These are phyloP conservation scores for Caenorhabditis sinica DNA, from an alignment of 2,888 invertebrate genomes.

Conservation along the genomic window DNA sequence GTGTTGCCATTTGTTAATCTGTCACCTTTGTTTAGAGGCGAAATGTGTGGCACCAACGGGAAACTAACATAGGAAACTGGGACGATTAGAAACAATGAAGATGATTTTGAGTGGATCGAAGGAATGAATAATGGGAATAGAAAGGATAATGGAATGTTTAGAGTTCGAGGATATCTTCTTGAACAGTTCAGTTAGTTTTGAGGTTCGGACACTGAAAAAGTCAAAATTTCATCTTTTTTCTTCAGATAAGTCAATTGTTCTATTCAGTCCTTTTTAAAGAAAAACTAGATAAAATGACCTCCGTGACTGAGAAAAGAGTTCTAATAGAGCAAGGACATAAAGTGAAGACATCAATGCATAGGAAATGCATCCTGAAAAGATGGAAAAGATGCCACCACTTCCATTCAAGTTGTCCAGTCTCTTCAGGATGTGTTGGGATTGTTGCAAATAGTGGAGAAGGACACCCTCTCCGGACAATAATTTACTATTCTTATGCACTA, in stretches of 20 bases:
- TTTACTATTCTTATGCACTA: conserved; percentile 64
- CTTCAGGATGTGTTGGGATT: conserved; percentile 34
- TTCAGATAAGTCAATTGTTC: not conserved
- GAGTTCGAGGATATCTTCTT: too few species aligned
- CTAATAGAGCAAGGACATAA: conserved; percentile 1
- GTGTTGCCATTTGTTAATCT: conserved; percentile 60
- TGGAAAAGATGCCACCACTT: conserved; percentile 37
- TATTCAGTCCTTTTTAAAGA: not conserved
- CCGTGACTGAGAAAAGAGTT: conserved; percentile 12
- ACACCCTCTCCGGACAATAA: conserved; percentile 53
- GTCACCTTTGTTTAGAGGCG: conserved; percentile 60
- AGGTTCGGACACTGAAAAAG: too few species aligned
- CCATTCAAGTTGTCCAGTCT: conserved; percentile 37
- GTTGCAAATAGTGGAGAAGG: conserved; percentile 44
- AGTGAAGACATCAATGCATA: conserved; percentile 46
- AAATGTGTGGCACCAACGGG: conserved; percentile 17
- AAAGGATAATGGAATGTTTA: not conserved
- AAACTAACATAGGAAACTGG: conserved; percentile 44
- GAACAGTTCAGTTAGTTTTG: too few species aligned
- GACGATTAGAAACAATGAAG: conserved; percentile 30
- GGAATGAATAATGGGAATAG: not conserved
- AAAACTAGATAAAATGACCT: conserved; percentile 5
- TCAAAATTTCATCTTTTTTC: too few species aligned
- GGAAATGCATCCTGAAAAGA: conserved; percentile 39
- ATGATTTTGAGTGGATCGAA: conserved; percentile 31